Conservation (phyloP, 2,797 vertebrate genomes). For the Apodemus agrarius region DNA sequence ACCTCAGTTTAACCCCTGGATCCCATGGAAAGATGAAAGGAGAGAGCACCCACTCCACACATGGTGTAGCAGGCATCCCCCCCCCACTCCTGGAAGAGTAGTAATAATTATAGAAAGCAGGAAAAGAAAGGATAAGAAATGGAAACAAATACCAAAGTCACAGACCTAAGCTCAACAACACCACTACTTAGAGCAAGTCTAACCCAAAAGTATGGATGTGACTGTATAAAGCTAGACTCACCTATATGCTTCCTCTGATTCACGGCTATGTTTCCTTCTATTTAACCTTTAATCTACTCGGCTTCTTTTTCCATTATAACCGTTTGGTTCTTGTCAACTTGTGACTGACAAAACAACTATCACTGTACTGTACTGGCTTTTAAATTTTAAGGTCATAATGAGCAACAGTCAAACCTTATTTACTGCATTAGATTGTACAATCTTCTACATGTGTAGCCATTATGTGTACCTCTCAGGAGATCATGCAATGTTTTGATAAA, state of each 20-base stretch:
- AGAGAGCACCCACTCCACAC: neutral
- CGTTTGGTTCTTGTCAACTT: slow-evolving; percentile 7
- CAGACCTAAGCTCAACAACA: slow-evolving; percentile 15
- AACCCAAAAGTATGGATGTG: neutral
- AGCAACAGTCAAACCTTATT: neutral
- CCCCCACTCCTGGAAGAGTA: neutral
- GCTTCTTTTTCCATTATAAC: neutral
- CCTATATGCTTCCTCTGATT: neutral
- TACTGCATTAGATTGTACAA: neutral
- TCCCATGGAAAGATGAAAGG: neutral
- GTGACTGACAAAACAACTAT: neutral
- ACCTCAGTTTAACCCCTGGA: neutral
- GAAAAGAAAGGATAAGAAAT: neutral
- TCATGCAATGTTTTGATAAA: neutral
- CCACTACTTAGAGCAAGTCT: slow-evolving; percentile 12
- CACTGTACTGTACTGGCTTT: neutral
- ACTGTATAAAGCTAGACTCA: neutral
- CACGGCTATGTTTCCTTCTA: neutral
- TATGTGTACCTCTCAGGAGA: neutral
- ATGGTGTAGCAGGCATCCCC: neutral
- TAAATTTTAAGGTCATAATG: neutral
- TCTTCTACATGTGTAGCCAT: neutral
- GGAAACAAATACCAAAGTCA: neutral
- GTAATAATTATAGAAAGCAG: slow-evolving; percentile 2
- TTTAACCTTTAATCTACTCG: neutral